phyloP scores from a whole-genome alignment of 2,888 invertebrate genomes.

The Mythimna lalbum region DNA sequence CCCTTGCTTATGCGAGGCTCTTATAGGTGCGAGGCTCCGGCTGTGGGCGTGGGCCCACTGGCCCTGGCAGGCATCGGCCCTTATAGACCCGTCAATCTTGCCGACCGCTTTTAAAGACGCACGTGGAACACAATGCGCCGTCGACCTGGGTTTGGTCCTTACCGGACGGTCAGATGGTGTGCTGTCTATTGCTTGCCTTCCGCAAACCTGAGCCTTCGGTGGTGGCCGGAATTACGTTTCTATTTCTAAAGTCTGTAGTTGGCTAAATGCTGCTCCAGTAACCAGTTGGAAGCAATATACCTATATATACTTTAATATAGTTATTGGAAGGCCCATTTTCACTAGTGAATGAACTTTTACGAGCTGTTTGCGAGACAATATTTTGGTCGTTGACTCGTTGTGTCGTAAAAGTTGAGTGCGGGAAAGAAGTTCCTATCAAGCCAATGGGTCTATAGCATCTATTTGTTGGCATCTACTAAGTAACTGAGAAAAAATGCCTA shows the following conservation, averaged over 20 bases:
- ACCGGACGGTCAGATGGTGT: too few relatives aligned
- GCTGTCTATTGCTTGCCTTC: too few relatives aligned
- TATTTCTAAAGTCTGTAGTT: background rate
- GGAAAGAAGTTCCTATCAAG: slow-evolving; percentile 1
- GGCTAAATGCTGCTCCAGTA: background rate
- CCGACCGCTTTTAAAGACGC: too few relatives aligned
- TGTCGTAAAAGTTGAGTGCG: slow-evolving; percentile 16
- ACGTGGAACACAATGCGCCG: too few relatives aligned
- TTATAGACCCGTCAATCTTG: too few relatives aligned
- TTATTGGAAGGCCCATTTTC: slow-evolving; percentile 10
- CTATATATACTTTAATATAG: slow-evolving; percentile 2
- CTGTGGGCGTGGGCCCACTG: too few relatives aligned
- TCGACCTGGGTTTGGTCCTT: too few relatives aligned
- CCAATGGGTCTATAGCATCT: background rate
- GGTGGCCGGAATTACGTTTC: background rate
- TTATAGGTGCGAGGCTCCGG: too few relatives aligned
- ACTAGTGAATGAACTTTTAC: slow-evolving; percentile 22
- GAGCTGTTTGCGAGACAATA: slow-evolving; percentile 10
- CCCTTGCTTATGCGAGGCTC: too few relatives aligned
- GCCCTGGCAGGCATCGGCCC: too few relatives aligned
- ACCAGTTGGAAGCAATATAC: slow-evolving; percentile 1
- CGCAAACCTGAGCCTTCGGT: too few relatives aligned
- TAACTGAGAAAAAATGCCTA: background rate
- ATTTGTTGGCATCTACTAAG: background rate
- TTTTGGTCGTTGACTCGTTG: slow-evolving; percentile 19